Evolutionary conservation across 2,888 invertebrate genomes (phyloP).

Genomic region (Lasioglossum lativentre): DNA sequence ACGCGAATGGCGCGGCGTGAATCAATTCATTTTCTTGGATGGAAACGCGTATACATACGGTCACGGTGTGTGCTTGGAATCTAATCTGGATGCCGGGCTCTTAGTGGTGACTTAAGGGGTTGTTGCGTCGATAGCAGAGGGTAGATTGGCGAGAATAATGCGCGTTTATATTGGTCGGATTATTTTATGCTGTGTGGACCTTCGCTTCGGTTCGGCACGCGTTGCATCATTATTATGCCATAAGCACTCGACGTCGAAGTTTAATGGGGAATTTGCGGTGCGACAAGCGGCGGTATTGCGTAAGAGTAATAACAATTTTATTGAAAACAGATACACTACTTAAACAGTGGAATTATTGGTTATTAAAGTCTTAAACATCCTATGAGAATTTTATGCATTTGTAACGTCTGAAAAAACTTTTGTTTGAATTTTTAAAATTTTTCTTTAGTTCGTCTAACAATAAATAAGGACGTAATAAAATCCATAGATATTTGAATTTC

Average conservation of each 20-base stretch:
- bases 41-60: slow-evolving; percentile 29
- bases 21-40: slow-evolving; percentile 44
- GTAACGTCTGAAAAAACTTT: neutral
- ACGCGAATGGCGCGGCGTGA: slow-evolving; percentile 16
- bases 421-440: too few relatives aligned
- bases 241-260: neutral
- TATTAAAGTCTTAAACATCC: neutral
- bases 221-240: neutral
- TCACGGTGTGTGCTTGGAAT: slow-evolving; percentile 38
- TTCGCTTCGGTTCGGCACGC: neutral
- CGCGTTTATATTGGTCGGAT: slow-evolving; percentile 19
- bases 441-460: neutral
- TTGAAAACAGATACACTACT: neutral
- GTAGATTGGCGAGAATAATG: slow-evolving; percentile 39
- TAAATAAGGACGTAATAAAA: neutral
- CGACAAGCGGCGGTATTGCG: neutral
- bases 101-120: slow-evolving; percentile 56
- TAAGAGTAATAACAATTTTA: neutral
- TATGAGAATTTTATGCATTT: neutral
- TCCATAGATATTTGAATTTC: neutral
- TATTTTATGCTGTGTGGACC: slow-evolving; percentile 35
- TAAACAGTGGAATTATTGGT: neutral
- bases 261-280: neutral
- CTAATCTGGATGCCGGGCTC: slow-evolving; percentile 55
- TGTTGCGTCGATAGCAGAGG: slow-evolving; percentile 47